These are phyloP conservation scores for Elephas maximus DNA, from an alignment of 2,113 vertebrate genomes.

Conservation along the genomic window DNA sequence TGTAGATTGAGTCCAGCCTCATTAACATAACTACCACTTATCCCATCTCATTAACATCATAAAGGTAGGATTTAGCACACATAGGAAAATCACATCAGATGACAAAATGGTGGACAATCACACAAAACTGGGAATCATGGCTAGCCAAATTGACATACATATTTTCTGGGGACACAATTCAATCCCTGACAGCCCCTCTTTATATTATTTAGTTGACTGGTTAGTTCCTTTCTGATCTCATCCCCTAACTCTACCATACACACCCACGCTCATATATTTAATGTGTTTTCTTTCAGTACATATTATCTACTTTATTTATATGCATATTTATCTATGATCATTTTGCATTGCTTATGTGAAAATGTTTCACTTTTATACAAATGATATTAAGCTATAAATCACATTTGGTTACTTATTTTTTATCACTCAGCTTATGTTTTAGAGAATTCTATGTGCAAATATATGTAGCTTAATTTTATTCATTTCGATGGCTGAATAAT, in stretches of 20 bases:
- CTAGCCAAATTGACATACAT: no score
- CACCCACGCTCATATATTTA: neutral
- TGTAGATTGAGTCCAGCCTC: no score
- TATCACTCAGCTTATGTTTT: neutral
- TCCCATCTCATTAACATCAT: no score
- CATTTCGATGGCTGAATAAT: neutral
- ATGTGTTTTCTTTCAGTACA: neutral
- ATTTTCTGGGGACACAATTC: no score
- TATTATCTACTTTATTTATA: neutral
- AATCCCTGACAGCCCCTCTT: neutral
- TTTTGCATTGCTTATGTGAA: neutral
- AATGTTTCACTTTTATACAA: neutral
- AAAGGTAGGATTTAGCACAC: no score
- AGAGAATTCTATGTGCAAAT: constrained; percentile 13
- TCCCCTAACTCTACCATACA: neutral
- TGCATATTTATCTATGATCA: neutral
- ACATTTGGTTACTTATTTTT: neutral
- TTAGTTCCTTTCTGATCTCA: neutral
- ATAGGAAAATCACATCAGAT: no score
- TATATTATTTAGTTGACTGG: neutral
- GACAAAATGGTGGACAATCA: no score
- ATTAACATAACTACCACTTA: no score
- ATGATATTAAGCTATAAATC: neutral
- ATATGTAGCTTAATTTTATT: neutral
- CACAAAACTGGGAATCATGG: no score